Percentiles rank a stretch among this genome's conserved stretches.
phyloP scores from a whole-genome alignment of 1,140 invertebrate genomes.

The Trichoplusia ni region DNA sequence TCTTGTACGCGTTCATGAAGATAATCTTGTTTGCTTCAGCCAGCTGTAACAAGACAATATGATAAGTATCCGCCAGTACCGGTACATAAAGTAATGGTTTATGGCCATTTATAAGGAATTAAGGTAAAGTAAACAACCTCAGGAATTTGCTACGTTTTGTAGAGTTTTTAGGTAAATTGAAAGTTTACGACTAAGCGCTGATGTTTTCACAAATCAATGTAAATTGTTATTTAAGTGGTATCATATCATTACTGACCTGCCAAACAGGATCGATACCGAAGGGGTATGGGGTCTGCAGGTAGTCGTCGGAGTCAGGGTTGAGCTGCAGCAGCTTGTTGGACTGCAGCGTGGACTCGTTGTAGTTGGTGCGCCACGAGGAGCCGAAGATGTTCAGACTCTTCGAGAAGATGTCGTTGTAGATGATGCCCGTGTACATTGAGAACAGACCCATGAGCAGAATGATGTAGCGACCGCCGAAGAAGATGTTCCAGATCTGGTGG shows the following conservation, averaged over 20 bases:
- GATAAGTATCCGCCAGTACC: too few species aligned
- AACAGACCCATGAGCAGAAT: slow-evolving; percentile 99
- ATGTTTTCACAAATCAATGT: background rate
- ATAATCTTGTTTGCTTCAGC: slow-evolving; percentile 92
- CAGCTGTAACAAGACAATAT: slow-evolving; percentile 69
- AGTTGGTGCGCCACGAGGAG: slow-evolving; percentile 90
- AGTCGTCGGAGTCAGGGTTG: slow-evolving; percentile 84
- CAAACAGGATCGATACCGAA: slow-evolving; percentile 97
- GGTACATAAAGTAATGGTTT: too few species aligned
- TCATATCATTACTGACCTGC: slow-evolving; percentile 83
- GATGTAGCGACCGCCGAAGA: slow-evolving; percentile 99
- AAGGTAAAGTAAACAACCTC: too few species aligned
- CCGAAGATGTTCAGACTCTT: slow-evolving; percentile 99
- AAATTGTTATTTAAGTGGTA: background rate
- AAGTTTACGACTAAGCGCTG: too few species aligned
- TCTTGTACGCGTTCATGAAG: slow-evolving; percentile 96
- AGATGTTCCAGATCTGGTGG: slow-evolving; percentile 97
- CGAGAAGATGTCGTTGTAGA: slow-evolving; percentile 99
- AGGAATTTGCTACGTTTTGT: too few species aligned
- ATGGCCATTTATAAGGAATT: too few species aligned
- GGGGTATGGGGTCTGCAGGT: slow-evolving; percentile 88
- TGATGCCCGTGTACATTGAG: slow-evolving; percentile 98
- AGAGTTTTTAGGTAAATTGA: too few species aligned
- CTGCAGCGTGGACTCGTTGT: slow-evolving; percentile 80
- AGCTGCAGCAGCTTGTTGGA: slow-evolving; percentile 84